Evolutionary conservation across 2,113 vertebrate species (phyloP), one percentile per base, ranked within the genome.

Genomic region (Gila orcuttii): DNA sequence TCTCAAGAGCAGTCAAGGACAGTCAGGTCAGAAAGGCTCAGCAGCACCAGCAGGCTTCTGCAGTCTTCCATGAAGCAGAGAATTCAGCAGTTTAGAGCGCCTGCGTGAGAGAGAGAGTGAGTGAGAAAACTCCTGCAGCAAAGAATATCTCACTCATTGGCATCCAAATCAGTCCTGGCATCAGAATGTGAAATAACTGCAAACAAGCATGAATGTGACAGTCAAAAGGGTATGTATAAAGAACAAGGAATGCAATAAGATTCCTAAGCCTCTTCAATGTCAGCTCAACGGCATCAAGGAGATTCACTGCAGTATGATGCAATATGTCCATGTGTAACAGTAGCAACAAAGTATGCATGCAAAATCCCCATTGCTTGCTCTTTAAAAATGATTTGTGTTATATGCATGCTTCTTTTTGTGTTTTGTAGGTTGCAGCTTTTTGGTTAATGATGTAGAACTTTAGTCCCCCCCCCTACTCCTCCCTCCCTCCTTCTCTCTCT

Each of bases 1-100:
- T 64, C 80, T 79, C 83, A 81, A 89, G 89, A 81, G 80, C 28
- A 83, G 71, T 87, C 85, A 91, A 90, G 87, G 74, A 74, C 86
- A 81, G 87, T 60, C 12, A 52, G n/a, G 88, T 89, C 74, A 88
- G 25, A 57, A 69, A 90, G 89, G 83, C 89, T 89, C 92, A 93
- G 90, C 93, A 91, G 91, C 89, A 84, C 57, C 75, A 77, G 87
- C 68, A 85, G 86, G 78, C 74, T 86, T 83, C 82, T 86, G 87
- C 87, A 88, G 89, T 91, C 86, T 88, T 91, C 88, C 87, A 86
- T 84, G 80, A 89, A 89, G 85, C 76, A 86, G 79, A 89, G 75
- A 89, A 85, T 86, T 79, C 88, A 85, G 89, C 89, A 86, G 82
- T 87, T 83, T 87, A 64, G n/a, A 39, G 71, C 75, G 77, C 82